Evolutionary conservation across 2,113 vertebrate species (phyloP), one percentile per base, ranked within the genome.

Genomic region (Ursus arctos): DNA sequence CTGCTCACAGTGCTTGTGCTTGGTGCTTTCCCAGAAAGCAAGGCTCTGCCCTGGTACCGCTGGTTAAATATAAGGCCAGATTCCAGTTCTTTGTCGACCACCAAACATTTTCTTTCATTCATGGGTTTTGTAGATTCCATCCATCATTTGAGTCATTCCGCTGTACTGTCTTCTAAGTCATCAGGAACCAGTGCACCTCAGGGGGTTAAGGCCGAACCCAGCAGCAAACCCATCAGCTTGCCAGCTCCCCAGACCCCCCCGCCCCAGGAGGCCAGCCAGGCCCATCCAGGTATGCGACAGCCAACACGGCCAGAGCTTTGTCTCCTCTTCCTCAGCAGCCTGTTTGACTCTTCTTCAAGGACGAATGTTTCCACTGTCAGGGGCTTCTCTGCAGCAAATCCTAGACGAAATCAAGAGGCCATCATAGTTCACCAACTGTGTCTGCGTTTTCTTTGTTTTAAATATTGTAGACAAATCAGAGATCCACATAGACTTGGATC

Each of bases 171-270:
- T 94, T 98, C 99, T 93, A 97, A 97, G 76, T 96, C 98, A 97
- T 98, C 99, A 94, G 98, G 98, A 86, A 65, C 97, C 96, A 93
- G 98, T 91, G 98, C 98, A 6, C 98, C 99, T 95, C 98, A 98
- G 93, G 97, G 95, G 94, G 79, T 96, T 97, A 98, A 97, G 95
- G 98, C 98, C 69, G 88, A 98, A 84, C 98, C 98, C 91, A 98
- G 97, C 97, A 98, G 98, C 89, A 93, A 67, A 97, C 98, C 96
- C 96, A 98, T 97, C 98, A 99, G 96, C 98, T 98, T 99, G 97
- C 98, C 99, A 31, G 97, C 98, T 98, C 98, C 98, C 57, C 99
- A 98, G 76, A n/a, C n/a, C n/a, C n/a, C n/a, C 93, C 53, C 71
- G n/a, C 94, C 97, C 49, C 88, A 94, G 85, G 99, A 98, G 74